A percentile compares a stretch with the other conserved stretches of the same genome.
phyloP scores from a whole-genome alignment of 2,113 vertebrate species.

The Romanogobio albipinnatus region DNA sequence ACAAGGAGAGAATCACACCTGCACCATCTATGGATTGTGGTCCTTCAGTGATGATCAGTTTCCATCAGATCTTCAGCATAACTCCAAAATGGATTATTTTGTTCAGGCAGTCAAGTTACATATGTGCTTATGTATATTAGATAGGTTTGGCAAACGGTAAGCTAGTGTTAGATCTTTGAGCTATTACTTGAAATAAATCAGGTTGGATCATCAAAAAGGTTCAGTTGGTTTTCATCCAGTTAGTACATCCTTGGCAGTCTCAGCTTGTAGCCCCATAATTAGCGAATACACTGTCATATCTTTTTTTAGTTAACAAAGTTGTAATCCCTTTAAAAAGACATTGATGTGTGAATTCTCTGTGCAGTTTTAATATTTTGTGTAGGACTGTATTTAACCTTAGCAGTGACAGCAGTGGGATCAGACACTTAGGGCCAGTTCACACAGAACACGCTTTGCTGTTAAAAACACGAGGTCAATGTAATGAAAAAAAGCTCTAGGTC shows the following conservation, averaged over 20 bases:
- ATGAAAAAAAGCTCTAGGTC: no score
- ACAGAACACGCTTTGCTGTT: no score
- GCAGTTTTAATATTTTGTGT: conserved; percentile 18
- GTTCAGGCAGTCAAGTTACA: conserved; percentile 50
- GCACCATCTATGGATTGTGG: conserved; percentile 32
- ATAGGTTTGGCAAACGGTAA: conserved; percentile 33
- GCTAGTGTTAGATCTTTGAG: conserved; percentile 38
- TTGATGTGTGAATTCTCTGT: conserved; percentile 20
- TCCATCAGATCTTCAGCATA: conserved; percentile 39
- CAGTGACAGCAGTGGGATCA: not conserved
- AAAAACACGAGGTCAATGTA: no score
- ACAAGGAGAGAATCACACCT: conserved; percentile 43
- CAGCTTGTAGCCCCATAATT: conserved; percentile 29
- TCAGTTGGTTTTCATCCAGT: conserved; percentile 4
- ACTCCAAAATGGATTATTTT: conserved; percentile 33
- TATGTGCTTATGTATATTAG: conserved; percentile 58
- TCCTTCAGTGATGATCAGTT: conserved; percentile 35
- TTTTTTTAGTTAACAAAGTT: conserved; percentile 21
- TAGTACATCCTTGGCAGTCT: conserved; percentile 21
- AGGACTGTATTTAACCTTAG: not conserved
- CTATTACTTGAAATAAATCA: conserved; percentile 25
- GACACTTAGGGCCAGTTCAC: no score
- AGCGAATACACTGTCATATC: not conserved
- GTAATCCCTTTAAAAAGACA: conserved; percentile 26
- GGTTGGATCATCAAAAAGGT: conserved; percentile 16